Conservation (phyloP, 2,113 vertebrate genomes). For the Corythaixoides concolor region DNA sequence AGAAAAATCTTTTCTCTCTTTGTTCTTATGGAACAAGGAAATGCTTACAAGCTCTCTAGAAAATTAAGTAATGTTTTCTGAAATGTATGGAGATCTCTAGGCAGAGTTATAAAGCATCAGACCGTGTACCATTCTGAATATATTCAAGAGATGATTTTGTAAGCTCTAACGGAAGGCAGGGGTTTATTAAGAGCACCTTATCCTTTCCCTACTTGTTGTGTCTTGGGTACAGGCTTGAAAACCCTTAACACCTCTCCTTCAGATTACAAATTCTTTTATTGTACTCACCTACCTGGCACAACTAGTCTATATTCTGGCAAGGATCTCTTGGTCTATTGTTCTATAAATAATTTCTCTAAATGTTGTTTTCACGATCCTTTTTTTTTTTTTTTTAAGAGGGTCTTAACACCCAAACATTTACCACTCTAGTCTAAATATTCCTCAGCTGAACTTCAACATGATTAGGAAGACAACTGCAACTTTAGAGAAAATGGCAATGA, state of each 20-base stretch:
- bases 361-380: background rate
- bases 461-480: background rate
- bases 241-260: background rate
- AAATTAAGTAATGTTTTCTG: background rate
- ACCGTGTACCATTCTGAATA: background rate
- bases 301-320: background rate
- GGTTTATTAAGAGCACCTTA: background rate
- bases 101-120: background rate
- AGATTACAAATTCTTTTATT: background rate
- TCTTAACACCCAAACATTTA: conserved; percentile 40
- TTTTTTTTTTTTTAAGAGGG: background rate
- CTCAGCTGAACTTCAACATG: background rate
- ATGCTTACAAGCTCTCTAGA: background rate
- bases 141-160: background rate
- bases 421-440: conserved; percentile 39
- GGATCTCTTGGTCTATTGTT: background rate
- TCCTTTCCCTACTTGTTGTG: background rate
- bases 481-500: conserved; percentile 2
- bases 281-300: background rate
- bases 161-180: background rate
- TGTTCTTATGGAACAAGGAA: background rate
- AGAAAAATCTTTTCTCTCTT: background rate
- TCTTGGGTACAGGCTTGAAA: background rate
- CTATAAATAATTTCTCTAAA: conserved; percentile 14
- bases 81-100: background rate